Evolutionary conservation across 1,140 invertebrate genomes (phyloP).

Genomic region (Cydia amplana): DNA sequence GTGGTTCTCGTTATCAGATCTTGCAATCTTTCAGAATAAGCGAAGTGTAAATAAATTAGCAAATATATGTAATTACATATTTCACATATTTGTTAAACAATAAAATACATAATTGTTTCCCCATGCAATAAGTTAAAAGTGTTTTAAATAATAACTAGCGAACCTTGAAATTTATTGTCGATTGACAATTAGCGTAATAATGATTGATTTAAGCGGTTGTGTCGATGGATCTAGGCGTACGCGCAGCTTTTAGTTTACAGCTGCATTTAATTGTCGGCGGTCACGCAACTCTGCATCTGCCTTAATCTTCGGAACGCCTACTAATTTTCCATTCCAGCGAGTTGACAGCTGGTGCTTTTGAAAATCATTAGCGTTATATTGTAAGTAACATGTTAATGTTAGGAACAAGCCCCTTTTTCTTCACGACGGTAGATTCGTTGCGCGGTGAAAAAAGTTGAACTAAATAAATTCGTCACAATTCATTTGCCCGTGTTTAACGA

Average conservation of each 20-base stretch:
- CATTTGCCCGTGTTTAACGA: neutral
- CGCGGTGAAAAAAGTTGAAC: neutral
- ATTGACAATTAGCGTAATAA: conserved; percentile 21
- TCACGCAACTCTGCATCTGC: conserved; percentile 30
- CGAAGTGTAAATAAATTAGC: too few species aligned
- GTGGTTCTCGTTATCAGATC: too few species aligned
- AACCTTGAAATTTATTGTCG: neutral
- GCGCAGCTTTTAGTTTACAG: conserved; percentile 30
- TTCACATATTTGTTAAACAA: too few species aligned
- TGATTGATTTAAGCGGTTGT: conserved; percentile 8
- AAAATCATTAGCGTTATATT: conserved; percentile 21
- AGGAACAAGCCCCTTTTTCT: neutral
- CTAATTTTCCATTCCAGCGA: conserved; percentile 28
- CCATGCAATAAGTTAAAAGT: neutral
- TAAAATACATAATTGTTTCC: too few species aligned
- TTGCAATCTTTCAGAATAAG: too few species aligned
- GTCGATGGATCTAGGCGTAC: conserved; percentile 2
- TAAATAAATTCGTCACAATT: conserved; percentile 1
- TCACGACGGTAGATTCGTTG: neutral
- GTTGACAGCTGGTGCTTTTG: conserved; percentile 20
- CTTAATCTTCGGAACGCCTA: conserved; percentile 30
- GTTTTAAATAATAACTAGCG: neutral
- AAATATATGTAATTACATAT: too few species aligned
- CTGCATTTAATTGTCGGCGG: conserved; percentile 21
- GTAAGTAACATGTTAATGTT: conserved; percentile 11